phyloP scores from a whole-genome alignment of 1,140 invertebrate species.

The Camponotus vicinus region DNA sequence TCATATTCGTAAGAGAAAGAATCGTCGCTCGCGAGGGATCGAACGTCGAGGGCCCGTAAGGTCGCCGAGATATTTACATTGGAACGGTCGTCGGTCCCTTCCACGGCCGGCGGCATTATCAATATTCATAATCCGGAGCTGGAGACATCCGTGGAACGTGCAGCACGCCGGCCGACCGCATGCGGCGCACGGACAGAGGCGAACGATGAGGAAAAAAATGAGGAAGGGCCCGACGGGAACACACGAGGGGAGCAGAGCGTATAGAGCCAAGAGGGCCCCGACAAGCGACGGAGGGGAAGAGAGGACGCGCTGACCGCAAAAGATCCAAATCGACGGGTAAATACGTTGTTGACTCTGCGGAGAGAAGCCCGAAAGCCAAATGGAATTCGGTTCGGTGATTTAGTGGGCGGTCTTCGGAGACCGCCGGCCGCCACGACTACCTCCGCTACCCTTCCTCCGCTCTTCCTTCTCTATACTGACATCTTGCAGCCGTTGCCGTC shows the following conservation, averaged over 20 bases:
- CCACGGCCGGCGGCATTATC: conserved; percentile 76
- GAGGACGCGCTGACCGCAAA: conserved; percentile 77
- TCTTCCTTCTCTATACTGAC: conserved; percentile 48
- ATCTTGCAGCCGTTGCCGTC: conserved; percentile 28
- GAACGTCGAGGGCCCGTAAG: conserved; percentile 69
- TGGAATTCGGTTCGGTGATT: conserved; percentile 83
- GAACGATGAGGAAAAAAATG: conserved; percentile 55
- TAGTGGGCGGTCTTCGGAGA: conserved; percentile 82
- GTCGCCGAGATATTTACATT: conserved; percentile 77
- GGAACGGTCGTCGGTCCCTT: conserved; percentile 64
- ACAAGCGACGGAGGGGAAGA: background rate
- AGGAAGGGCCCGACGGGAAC: conserved; percentile 28
- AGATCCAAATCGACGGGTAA: conserved; percentile 83
- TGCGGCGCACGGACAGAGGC: conserved; percentile 67
- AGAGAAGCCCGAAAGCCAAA: conserved; percentile 81
- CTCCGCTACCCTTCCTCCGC: conserved; percentile 33
- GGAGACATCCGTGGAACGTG: conserved; percentile 77
- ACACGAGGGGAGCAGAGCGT: background rate
- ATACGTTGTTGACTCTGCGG: conserved; percentile 83
- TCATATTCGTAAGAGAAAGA: conserved; percentile 1
- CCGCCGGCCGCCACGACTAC: conserved; percentile 75
- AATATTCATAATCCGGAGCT: conserved; percentile 83
- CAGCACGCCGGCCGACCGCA: conserved; percentile 76
- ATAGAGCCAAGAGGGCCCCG: conserved; percentile 39
- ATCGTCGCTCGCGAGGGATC: background rate